Percentiles rank a stretch among this genome's conserved stretches.
phyloP scores from a whole-genome alignment of 2,888 invertebrate genomes.

The Ectemnius cavifrons region DNA sequence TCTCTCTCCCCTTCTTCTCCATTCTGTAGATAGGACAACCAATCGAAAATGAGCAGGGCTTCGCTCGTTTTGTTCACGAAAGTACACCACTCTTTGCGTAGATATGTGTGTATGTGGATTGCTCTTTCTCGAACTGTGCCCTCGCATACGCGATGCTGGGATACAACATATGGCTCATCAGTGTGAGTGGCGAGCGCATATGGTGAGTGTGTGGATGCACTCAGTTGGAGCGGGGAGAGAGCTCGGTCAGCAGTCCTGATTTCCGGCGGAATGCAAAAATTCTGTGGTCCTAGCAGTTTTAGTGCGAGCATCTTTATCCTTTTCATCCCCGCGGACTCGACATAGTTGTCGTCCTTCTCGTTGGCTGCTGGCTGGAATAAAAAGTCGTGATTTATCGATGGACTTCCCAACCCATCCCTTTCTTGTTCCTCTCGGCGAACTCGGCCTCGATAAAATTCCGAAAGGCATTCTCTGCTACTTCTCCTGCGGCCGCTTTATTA shows the following conservation, averaged over 20 bases:
- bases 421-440: too few relatives aligned
- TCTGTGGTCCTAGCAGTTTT: conserved; percentile 67
- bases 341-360: conserved; percentile 42
- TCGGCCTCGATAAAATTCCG: conserved; percentile 63
- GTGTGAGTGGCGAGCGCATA: neutral
- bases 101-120: neutral
- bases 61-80: conserved; percentile 30
- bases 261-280: conserved; percentile 59
- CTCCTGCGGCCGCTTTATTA: conserved; percentile 41
- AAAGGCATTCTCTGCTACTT: conserved; percentile 28
- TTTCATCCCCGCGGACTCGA: conserved; percentile 40
- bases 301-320: conserved; percentile 60
- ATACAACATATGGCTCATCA: neutral
- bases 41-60: conserved; percentile 50
- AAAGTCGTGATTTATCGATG: conserved; percentile 65
- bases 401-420: conserved; percentile 20
- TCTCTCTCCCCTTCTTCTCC: conserved; percentile 11
- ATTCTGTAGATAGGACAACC: conserved; percentile 50
- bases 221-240: conserved; percentile 45
- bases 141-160: too few relatives aligned
- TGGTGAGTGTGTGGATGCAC: conserved; percentile 17
- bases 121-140: neutral
- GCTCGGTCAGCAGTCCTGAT: conserved; percentile 66
- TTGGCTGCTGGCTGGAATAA: conserved; percentile 58
- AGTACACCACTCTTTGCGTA: conserved; percentile 1